These are phyloP conservation scores for Halcyon badia DNA, from an alignment of 2,797 vertebrate genomes.

Conservation along the genomic window DNA sequence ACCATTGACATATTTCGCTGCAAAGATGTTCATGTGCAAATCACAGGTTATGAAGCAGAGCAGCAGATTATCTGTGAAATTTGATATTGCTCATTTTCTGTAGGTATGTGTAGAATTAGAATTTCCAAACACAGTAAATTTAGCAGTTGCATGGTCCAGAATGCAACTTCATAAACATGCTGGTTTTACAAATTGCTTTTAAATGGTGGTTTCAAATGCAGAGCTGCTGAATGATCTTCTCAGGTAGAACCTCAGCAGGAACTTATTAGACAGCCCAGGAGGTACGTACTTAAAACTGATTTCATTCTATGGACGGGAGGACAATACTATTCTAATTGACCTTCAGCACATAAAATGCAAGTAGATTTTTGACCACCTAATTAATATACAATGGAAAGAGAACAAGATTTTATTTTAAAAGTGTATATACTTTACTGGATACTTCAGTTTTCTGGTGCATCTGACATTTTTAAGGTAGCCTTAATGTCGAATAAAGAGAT, in stretches of 20 bases:
- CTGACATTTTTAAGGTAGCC: background rate
- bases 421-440: background rate
- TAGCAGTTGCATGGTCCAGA: background rate
- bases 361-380: background rate
- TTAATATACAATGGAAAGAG: background rate
- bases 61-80: background rate
- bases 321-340: background rate
- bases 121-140: background rate
- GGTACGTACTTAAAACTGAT: background rate
- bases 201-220: conserved; percentile 5
- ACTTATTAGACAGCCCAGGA: background rate
- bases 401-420: background rate
- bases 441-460: background rate
- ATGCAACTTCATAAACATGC: background rate
- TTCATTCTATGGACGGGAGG: background rate
- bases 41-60: background rate
- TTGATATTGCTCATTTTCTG: background rate
- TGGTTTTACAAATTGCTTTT: conserved; percentile 55
- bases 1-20: background rate
- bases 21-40: background rate
- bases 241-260: conserved; percentile 13
- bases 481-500: background rate
- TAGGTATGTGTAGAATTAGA: conserved; percentile 3
- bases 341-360: conserved; percentile 1
- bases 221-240: conserved; percentile 6